Base-by-base conservation (phyloP, 2,888 invertebrate species). In the Rutpela maculata region DNA sequence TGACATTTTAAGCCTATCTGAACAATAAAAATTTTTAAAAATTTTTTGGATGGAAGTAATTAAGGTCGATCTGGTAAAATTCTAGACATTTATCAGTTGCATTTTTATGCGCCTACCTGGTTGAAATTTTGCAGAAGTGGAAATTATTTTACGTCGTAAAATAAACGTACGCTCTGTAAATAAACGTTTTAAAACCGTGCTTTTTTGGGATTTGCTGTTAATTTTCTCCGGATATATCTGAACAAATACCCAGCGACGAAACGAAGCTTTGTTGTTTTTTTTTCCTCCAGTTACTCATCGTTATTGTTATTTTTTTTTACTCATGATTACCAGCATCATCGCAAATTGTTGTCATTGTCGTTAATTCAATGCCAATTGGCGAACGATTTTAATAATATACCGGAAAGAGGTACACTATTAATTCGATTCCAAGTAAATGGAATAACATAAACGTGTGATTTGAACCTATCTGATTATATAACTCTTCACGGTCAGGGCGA, bases 401-500 rank as follows among this genome's bases (percentile, higher is more conserved):
- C 85, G 85, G 85, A 85, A 85, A 80, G 75, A 81, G 79, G 74
- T 74, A 78, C 77, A 74, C 76, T 65, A 57, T 75, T 62, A 71
- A 78, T 79, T 78, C 79, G 79, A 81, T 84, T 84, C 84, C 81
- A 69, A 80, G 82, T 83, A 84, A 78, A 79, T 77, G 75, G 50
- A 79, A 84, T 82, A 80, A 81, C 78, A 70, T n/a, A 57, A 35
- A 50, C 50, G 15, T 50, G 81, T 78, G 74, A 81, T 84, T 80
- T 83, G 72, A 82, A 50, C 59, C 75, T 80, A 73, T 67, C 68
- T 81, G 78, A 85, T 86, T 86, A 85, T 82, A 78, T 85, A 85
- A 86, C 75, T 76, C 35, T 83, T 83, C 86, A 86, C 77, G 85
- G 86, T 84, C 85, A 86, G 82, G 85, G 85, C 79, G 78, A 83